Base-by-base conservation (phyloP, 2,113 vertebrate species). In the Tauraco erythrolophus region DNA sequence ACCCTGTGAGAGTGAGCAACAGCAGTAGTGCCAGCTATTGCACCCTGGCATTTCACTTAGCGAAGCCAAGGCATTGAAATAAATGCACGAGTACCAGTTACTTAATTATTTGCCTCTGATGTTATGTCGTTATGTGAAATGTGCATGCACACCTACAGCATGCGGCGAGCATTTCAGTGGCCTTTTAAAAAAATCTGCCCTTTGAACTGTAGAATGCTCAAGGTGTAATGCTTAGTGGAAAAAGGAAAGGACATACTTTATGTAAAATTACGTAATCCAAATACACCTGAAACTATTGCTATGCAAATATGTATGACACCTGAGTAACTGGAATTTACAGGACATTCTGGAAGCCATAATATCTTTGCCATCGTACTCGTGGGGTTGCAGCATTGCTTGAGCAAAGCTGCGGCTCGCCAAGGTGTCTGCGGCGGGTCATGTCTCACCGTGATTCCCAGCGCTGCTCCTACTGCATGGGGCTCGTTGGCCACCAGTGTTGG, bases 401-500 rank as follows among this genome's bases (percentile, higher is more conserved):
- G 28, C 24, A 50, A 43, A 60, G 23, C 22, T 8, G 48, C 41
- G 10, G 30, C 54, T 43, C 0, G 1, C 23, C 37, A 77, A 48
- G 21, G 43, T 37, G 39, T 27, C 43, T n/a, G 10, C 0, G 1
- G 41, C 48, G 41, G 31, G 39, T 54, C 18, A 18, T 1, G 2
- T 53, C 70, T 39, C 31, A 3, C 23, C 22, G 48, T 1, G 0
- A 11, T 37, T 37, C 43, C 54, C 37, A 7, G 11, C 14, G 64
- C 9, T 9, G 4, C 33, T 41, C n/a, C 14, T n/a, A 46, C 39
- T 50, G 14, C 37, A 22, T 9, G 45, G n/a, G 16, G 19, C 8
- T 46, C 2, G 1, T 24, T 46, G 66, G 21, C 39, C 19, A 17
- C 0, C 1, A 37, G 46, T 1, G 31, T 17, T 15, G 7, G 35